Evolutionary conservation across 2,888 invertebrate genomes (phyloP), one percentile per base, ranked within the genome.

Genomic region (Embidobia sp.): DNA sequence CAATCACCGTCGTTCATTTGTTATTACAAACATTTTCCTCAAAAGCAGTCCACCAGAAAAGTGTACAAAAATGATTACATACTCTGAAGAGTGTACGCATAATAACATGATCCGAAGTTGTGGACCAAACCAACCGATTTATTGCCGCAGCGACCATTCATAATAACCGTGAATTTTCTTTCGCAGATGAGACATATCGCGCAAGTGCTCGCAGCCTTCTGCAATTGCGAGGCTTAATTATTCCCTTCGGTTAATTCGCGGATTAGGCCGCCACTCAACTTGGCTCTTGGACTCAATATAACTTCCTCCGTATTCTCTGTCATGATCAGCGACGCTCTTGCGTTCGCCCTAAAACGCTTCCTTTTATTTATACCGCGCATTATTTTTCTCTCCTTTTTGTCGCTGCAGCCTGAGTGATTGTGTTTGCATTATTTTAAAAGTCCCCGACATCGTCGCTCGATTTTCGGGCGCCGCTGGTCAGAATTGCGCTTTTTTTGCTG

Each of bases 261-360:
- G 66, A 74, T 74, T 66, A 74, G 66, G 51, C 66, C 18, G 44
- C 59, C 59, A 59, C 59, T 74, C 59, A 66, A 59, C 51, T 66
- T 19, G 46, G 73, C 15, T 74, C 73, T 74, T 74, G 66, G 57
- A 51, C 73, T 66, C 73, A 73, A 73, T 73, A 66, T 73, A 57
- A 73, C 64, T 73, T 73, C 73, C 73, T 64, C 57, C 64, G 72
- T 73, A 64, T n/a, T n/a, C 64, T 55, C 57, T 66, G 33, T 73
- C 42, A 73, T 73, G 48, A 59, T 53, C 46, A 70, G 51, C 51
- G 57, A 11, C 13, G 29, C 16, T 31, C 8, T 8, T 46, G 57
- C 48, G 31, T 10, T 64, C 18, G 57, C 44, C 49, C 66, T 40
- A 57, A 67, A 55, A 55, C 55, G 10, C 53, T 11, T 40, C 37